A percentile compares a stretch with the other conserved stretches of the same genome.
phyloP scores from a whole-genome alignment of 2,888 invertebrate species.

The Dichetophora obliterata region DNA sequence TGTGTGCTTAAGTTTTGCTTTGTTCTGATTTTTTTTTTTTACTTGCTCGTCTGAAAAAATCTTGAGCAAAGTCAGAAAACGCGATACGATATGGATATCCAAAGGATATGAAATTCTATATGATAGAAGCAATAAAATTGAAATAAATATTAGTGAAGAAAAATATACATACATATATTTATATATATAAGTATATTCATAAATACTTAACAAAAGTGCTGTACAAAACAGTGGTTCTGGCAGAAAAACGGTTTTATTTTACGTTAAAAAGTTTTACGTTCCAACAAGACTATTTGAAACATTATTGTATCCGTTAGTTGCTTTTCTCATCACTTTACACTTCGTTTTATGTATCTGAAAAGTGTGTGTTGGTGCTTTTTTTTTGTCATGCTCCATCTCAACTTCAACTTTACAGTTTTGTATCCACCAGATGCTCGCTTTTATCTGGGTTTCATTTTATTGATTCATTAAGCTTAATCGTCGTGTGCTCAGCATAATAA shows the following conservation, averaged over 20 bases:
- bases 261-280: no score
- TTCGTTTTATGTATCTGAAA: constrained; percentile 2
- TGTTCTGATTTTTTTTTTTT: constrained; percentile 49
- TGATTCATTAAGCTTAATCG: no score
- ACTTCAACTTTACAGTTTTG: constrained; percentile 1
- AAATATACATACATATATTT: no score
- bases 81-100: neutral
- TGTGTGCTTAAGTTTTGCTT: constrained; percentile 46
- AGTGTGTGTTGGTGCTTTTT: neutral
- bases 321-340: neutral
- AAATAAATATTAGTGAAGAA: neutral
- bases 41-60: constrained; percentile 11
- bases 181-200: neutral
- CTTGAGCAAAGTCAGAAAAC: neutral
- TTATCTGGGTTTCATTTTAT: constrained; percentile 13
- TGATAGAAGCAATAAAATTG: neutral
- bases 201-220: neutral
- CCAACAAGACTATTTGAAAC: no score
- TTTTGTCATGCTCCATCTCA: constrained; percentile 14
- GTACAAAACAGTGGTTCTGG: neutral
- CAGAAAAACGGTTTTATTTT: no score
- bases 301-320: neutral
- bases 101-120: neutral
- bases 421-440: constrained; percentile 8
- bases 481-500: no score